Evolutionary conservation across 2,113 vertebrate genomes (phyloP).

Genomic region (Hippocampus mohnikei): DNA sequence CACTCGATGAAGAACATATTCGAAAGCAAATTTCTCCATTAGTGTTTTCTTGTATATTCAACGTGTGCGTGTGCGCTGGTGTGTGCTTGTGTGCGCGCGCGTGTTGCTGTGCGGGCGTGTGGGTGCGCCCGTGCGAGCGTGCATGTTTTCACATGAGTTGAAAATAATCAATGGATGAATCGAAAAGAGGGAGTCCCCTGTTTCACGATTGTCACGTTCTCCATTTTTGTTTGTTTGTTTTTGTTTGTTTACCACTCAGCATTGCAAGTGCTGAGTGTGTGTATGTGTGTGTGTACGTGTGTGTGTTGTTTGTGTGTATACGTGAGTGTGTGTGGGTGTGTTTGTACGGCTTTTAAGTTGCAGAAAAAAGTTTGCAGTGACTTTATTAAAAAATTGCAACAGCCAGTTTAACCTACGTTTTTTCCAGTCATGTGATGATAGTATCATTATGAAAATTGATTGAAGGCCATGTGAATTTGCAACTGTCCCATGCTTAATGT

Average conservation of each 20-base stretch:
- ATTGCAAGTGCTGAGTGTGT: no score
- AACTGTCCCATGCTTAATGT: background rate
- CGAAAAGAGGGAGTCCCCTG: background rate
- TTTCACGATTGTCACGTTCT: no score
- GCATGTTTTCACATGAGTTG: background rate
- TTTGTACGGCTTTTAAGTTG: background rate
- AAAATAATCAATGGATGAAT: background rate
- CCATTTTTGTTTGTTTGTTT: no score
- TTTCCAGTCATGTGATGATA: background rate
- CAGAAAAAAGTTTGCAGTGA: no score
- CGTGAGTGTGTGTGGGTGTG: no score
- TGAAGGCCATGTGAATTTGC: background rate
- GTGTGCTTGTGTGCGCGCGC: background rate
- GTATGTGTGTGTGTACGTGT: no score
- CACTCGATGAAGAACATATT: background rate
- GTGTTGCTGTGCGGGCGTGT: background rate
- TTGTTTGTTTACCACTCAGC: no score
- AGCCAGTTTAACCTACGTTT: background rate
- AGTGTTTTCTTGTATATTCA: background rate
- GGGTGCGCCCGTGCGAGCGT: background rate
- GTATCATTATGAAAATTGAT: background rate
- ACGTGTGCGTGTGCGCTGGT: slow-evolving; percentile 12
- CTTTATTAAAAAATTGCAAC: background rate
- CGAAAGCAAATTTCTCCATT: background rate
- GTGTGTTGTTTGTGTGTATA: no score